Evolutionary conservation across 2,888 invertebrate genomes (phyloP).

Genomic region (Oscheius sp.): DNA sequence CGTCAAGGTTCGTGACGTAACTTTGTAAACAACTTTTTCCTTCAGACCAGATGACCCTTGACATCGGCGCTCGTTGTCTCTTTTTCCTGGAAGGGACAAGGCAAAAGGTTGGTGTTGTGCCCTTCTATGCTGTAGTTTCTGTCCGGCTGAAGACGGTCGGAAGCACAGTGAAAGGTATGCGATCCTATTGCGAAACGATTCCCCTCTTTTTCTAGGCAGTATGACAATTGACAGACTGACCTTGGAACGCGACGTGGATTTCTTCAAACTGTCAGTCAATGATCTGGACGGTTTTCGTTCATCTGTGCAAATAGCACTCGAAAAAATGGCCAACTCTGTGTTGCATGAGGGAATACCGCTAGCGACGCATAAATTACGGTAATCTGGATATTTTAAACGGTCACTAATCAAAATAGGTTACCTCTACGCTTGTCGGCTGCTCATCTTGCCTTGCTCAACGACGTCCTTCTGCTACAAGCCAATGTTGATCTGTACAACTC

Average conservation of each 20-base stretch:
- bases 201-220: constrained; percentile 40
- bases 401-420: constrained; percentile 37
- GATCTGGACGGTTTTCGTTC: constrained; percentile 57
- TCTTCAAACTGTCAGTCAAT: constrained; percentile 49
- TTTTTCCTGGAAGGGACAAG: constrained; percentile 60
- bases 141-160: constrained; percentile 44
- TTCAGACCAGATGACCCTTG: constrained; percentile 45
- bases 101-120: constrained; percentile 58
- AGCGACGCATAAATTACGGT: constrained; percentile 50
- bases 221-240: constrained; percentile 46
- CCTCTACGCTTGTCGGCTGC: constrained; percentile 55
- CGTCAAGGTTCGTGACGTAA: constrained; percentile 34
- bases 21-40: not conserved
- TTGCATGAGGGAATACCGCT: constrained; percentile 53
- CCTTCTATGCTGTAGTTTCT: constrained; percentile 46
- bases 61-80: constrained; percentile 49
- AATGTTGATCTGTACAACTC: constrained; percentile 59
- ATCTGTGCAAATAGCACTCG: constrained; percentile 48
- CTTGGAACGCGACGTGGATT: constrained; percentile 53
- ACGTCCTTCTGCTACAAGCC: constrained; percentile 55
- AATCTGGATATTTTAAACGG: not conserved
- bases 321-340: constrained; percentile 54
- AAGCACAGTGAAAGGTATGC: constrained; percentile 42
- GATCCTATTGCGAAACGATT: too few species aligned
- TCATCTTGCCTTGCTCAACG: constrained; percentile 47